Conservation (phyloP, 2,113 vertebrate genomes). For the Pan troglodytes region NHGRI_mPanTro3-v2.1_pri NC_072401.2:7794001-7794500, state of each 20-base stretch:
- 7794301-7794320: background rate
- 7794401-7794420: too few relatives aligned
- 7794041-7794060: accelerated
- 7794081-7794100: background rate
- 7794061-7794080: accelerated
- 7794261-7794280: background rate
- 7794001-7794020: accelerated
- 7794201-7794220: background rate
- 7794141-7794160: background rate
- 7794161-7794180: background rate
- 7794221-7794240: background rate
- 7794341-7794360: background rate
- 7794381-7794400: background rate
- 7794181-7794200: background rate
- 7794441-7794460: accelerated
- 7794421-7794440: accelerated
- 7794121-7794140: background rate
- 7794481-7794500: accelerated
- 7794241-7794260: too few relatives aligned
- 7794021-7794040: background rate
- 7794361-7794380: background rate
- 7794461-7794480: accelerated
- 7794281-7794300: background rate
- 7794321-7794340: background rate
- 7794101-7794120: accelerated